Evolutionary conservation across 1,140 invertebrate species (phyloP).

Genomic region (Aphelenchoides fujianensis): DNA sequence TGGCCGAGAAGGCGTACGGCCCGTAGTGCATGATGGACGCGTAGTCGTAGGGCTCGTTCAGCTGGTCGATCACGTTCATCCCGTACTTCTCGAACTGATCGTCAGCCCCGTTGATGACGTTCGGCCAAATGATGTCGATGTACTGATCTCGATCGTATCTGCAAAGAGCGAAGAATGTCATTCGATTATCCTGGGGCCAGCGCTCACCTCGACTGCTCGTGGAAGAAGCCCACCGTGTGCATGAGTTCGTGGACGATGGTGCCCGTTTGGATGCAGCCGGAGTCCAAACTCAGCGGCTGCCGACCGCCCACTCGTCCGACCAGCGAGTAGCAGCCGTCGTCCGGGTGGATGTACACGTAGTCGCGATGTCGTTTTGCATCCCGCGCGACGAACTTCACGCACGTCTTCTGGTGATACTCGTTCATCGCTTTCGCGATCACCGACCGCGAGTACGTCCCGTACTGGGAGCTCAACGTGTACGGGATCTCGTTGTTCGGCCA

Average conservation of each 20-base stretch:
- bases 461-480: slow-evolving; percentile 57
- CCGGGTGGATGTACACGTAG: slow-evolving; percentile 51
- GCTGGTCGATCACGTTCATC: slow-evolving; percentile 57
- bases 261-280: slow-evolving; percentile 59
- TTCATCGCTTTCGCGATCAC: slow-evolving; percentile 42
- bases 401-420: slow-evolving; percentile 56
- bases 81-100: slow-evolving; percentile 63
- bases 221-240: slow-evolving; percentile 62
- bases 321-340: slow-evolving; percentile 41
- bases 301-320: slow-evolving; percentile 52
- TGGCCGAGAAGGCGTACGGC: slow-evolving; percentile 66
- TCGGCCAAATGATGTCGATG: slow-evolving; percentile 60
- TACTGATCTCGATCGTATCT: slow-evolving; percentile 60
- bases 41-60: slow-evolving; percentile 63
- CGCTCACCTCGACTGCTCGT: slow-evolving; percentile 59
- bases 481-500: slow-evolving; percentile 56
- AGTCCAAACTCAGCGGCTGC: slow-evolving; percentile 58
- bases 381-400: slow-evolving; percentile 53
- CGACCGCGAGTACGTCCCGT: slow-evolving; percentile 53
- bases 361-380: slow-evolving; percentile 47
- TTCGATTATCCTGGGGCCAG: slow-evolving; percentile 20
- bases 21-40: slow-evolving; percentile 67
- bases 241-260: slow-evolving; percentile 62
- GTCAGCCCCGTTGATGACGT: slow-evolving; percentile 59
- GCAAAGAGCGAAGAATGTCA: slow-evolving; percentile 22